These are phyloP conservation scores for Amia ocellicauda DNA, from an alignment of 2,113 vertebrate species.

Conservation along the genomic window DNA sequence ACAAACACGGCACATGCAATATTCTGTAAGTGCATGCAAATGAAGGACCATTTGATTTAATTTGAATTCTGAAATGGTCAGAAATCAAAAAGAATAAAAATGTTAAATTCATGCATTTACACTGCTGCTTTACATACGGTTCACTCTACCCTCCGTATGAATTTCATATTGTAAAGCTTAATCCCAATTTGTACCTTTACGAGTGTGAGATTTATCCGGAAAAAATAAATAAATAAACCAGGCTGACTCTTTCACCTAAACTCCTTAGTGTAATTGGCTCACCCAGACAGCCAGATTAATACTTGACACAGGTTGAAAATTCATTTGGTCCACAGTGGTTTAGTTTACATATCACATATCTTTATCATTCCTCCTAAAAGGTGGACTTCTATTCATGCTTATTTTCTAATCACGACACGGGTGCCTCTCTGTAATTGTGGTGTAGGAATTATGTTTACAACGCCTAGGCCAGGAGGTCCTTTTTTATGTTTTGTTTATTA, in stretches of 20 bases:
- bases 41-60: constrained; percentile 69
- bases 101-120: constrained; percentile 51
- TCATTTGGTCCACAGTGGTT: constrained; percentile 27
- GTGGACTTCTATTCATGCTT: too few relatives aligned
- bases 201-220: constrained; percentile 40
- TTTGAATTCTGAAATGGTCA: constrained; percentile 69
- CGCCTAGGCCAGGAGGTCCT: too few relatives aligned
- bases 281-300: constrained; percentile 15
- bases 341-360: constrained; percentile 29
- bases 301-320: constrained; percentile 35
- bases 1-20: constrained; percentile 74
- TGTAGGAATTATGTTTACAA: too few relatives aligned
- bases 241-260: neutral
- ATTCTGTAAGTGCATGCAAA: constrained; percentile 77
- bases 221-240: constrained; percentile 40
- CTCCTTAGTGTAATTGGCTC: neutral
- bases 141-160: constrained; percentile 45
- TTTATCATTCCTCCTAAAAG: constrained; percentile 36
- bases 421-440: too few relatives aligned
- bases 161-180: constrained; percentile 39
- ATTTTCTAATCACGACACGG: too few relatives aligned
- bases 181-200: constrained; percentile 41
- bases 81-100: constrained; percentile 65
- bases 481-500: too few relatives aligned
- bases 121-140: constrained; percentile 55